Percentiles rank a stretch among this genome's conserved stretches.
These are phyloP conservation scores for Platalea minor DNA, from an alignment of 2,797 vertebrate genomes.

Conservation along the genomic window DNA sequence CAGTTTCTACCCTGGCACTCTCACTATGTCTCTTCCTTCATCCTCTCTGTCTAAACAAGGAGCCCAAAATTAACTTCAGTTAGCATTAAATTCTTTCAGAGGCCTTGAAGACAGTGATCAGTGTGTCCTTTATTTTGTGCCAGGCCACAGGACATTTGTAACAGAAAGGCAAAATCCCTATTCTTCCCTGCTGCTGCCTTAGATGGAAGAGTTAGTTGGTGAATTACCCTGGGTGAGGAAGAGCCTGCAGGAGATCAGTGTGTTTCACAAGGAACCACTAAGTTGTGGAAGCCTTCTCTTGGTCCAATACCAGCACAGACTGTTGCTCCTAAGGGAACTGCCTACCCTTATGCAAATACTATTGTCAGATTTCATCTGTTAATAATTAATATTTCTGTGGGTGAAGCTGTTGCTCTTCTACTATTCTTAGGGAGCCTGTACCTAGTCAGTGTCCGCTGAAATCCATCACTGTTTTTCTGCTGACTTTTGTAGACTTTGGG, in stretches of 20 bases:
- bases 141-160: background rate
- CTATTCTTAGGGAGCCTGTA: background rate
- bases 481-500: background rate
- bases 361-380: background rate
- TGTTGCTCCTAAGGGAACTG: background rate
- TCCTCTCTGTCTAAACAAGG: conserved; percentile 3
- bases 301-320: background rate
- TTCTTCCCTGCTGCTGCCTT: background rate
- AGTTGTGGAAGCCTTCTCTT: background rate
- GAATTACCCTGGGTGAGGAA: background rate
- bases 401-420: background rate
- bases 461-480: background rate
- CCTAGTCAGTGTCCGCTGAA: background rate
- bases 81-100: conserved; percentile 20
- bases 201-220: background rate
- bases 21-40: conserved; percentile 11
- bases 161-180: background rate
- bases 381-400: background rate
- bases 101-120: background rate
- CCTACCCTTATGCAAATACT: background rate
- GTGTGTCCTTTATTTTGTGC: conserved; percentile 16
- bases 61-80: conserved; percentile 39
- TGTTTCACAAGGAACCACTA: background rate
- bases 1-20: conserved; percentile 6
- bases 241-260: background rate